Conservation (phyloP, 1,140 invertebrate species). For the Elymnias hypermnestra region DNA sequence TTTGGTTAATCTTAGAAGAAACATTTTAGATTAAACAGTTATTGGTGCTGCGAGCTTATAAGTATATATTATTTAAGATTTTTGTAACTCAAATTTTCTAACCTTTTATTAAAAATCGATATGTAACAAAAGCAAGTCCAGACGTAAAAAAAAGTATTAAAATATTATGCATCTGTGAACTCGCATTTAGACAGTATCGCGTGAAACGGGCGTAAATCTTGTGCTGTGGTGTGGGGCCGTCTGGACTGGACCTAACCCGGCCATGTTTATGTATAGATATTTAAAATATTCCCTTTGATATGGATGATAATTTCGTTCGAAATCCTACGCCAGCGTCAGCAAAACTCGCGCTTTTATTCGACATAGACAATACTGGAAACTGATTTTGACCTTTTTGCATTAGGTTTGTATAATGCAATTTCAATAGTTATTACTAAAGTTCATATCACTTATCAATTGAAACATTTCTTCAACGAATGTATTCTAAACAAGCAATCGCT, state of each 20-base stretch:
- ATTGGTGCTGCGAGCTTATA: too few relatives aligned
- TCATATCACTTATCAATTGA: too few relatives aligned
- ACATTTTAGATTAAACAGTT: background rate
- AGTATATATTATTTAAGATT: too few relatives aligned
- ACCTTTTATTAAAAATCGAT: conserved; percentile 16
- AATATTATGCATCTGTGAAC: conserved; percentile 59
- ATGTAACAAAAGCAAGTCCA: conserved; percentile 53
- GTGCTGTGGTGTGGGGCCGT: conserved; percentile 50
- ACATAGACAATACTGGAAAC: conserved; percentile 1
- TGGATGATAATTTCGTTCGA: conserved; percentile 66
- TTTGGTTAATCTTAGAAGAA: too few relatives aligned
- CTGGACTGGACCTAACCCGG: conserved; percentile 56
- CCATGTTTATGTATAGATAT: conserved; percentile 65
- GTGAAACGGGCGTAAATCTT: conserved; percentile 62
- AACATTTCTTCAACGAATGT: too few relatives aligned
- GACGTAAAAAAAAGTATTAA: conserved; percentile 53
- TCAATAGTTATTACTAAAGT: too few relatives aligned
- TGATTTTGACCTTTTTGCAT: too few relatives aligned
- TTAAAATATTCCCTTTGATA: conserved; percentile 74
- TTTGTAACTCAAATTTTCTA: conserved; percentile 1
- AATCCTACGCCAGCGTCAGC: conserved; percentile 43
- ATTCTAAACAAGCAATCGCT: too few relatives aligned
- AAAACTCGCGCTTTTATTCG: conserved; percentile 20
- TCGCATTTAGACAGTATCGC: conserved; percentile 57
- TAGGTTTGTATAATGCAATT: too few relatives aligned